phyloP scores from a whole-genome alignment of 1,140 invertebrate genomes.

The Diachasma alloeum region DNA sequence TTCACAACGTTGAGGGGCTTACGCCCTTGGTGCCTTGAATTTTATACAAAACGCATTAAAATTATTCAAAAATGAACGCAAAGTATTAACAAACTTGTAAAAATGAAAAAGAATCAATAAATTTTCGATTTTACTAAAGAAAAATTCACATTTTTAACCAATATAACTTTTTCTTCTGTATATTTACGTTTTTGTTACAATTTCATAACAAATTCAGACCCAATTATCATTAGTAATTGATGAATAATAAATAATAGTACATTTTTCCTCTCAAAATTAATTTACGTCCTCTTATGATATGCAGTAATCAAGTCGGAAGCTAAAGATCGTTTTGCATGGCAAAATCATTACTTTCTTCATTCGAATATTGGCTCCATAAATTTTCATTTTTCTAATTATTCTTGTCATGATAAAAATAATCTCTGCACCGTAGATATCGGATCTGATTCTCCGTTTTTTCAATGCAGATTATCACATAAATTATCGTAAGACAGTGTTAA shows the following conservation, averaged over 20 bases:
- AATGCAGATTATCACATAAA: not conserved
- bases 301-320: not conserved
- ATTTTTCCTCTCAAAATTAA: not conserved
- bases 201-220: not conserved
- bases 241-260: not conserved
- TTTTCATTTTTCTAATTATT: not conserved
- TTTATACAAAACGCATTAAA: not conserved
- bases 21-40: not conserved
- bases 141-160: not conserved
- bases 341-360: not conserved
- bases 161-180: not conserved
- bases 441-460: too few species aligned
- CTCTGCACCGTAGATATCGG: too few species aligned
- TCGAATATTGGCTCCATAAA: not conserved
- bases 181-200: too few species aligned
- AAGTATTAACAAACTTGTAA: not conserved
- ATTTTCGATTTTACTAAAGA: not conserved
- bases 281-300: not conserved
- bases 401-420: too few species aligned
- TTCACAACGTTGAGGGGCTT: not conserved
- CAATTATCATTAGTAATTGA: not conserved
- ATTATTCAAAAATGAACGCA: conserved; percentile 1
- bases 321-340: not conserved
- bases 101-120: not conserved
- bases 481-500: not conserved